Base-by-base conservation (phyloP, 2,113 vertebrate genomes). In the Tinamus guttatus region DNA sequence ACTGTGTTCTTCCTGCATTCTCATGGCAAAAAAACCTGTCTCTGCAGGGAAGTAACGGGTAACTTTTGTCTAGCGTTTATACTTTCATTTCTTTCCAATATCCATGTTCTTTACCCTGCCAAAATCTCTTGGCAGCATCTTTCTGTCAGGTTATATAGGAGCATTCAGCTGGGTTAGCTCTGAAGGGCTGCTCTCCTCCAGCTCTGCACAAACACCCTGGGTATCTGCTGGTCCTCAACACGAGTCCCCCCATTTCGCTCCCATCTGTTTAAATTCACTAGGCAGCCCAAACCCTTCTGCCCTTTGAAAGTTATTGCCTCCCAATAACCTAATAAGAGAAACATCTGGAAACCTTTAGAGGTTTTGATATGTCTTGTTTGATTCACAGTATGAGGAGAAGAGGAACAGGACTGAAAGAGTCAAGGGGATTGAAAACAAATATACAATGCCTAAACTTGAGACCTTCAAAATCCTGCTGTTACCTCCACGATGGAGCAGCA, bases 261-360 rank as follows among this genome's bases (percentile, higher is more conserved):
- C 3, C 81, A 51, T 30, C 56, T 70, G 40, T 43, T 92, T 45
- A 62, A 75, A 93, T 34, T 45, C 77, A 79, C 62, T 70, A 76
- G 16, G 67, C 0, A 93, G 45, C 56, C 71, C 60, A 70, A 89
- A 58, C 77, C 62, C 67, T 52, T 82, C 45, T 81, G 47, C 47
- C 49, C 78, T 95, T 89, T 92, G 52, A 38, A 93, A 71, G 78
- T 71, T 82, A 75, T 41, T 91, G 63, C 63, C 21, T 93, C 77
- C 54, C 58, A 58, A 87, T 56, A 92, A 82, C 27, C 36, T 68
- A 58, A 85, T 56, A 58, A 81, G 82, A 85, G 58, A 77, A 91
- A 60, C 68, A 93, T 60, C 63, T 95, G 88, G 81, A 73, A 95
- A 71, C 32, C 63, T 93, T 87, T 47, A 63, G 32, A 63, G 65